Conservation (phyloP, 2,797 vertebrate species). For the Clarias platycephalus region DNA sequence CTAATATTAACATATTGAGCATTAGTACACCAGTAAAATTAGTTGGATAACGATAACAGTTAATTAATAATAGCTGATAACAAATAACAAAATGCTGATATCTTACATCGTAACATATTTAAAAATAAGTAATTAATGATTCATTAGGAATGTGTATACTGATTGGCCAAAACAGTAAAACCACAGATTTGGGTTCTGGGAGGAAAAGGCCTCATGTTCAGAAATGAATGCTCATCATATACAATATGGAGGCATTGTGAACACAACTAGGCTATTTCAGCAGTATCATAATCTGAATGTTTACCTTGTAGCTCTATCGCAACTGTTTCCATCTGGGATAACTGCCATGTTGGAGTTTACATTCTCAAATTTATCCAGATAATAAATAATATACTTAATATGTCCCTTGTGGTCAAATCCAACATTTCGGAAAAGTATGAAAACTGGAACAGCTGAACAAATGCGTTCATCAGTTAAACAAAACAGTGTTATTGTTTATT, state of each 20-base stretch:
- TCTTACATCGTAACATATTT: background rate
- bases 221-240: too few relatives aligned
- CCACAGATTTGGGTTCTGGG: too few relatives aligned
- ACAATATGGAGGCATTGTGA: too few relatives aligned
- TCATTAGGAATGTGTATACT: background rate
- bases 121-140: background rate
- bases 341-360: background rate
- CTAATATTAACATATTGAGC: background rate
- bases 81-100: background rate
- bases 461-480: background rate
- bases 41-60: background rate
- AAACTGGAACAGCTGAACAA: background rate
- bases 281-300: background rate
- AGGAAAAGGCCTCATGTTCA: too few relatives aligned
- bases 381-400: background rate
- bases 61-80: background rate
- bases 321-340: background rate
- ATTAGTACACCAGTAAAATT: background rate
- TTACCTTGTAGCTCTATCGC: background rate
- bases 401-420: background rate
- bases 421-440: background rate
- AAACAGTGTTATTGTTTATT: background rate
- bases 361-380: slow-evolving; percentile 1
- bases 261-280: background rate
- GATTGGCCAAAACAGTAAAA: too few relatives aligned